A percentile compares a stretch with the other conserved stretches of the same genome.
Evolutionary conservation across 2,113 vertebrate genomes (phyloP).

Genomic region (Ancistrus triradiatus): DNA sequence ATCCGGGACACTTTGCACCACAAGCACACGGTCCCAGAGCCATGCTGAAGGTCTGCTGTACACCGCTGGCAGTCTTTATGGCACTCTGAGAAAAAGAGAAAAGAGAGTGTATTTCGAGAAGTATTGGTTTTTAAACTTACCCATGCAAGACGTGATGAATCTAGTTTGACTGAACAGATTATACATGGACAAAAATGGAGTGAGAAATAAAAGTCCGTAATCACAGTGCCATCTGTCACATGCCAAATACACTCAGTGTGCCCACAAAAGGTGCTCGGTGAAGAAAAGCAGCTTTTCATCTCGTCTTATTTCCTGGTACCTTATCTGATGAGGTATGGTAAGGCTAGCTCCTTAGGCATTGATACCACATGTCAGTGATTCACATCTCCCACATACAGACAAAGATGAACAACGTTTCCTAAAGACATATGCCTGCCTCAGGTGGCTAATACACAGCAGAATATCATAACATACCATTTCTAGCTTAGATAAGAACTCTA

Average conservation of each 20-base stretch:
- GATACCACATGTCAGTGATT: conserved; percentile 9
- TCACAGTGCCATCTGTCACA: neutral
- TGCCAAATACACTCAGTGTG: neutral
- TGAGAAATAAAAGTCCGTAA: neutral
- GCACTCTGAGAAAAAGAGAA: conserved; percentile 69
- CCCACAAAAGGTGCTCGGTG: neutral
- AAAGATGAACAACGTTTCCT: neutral
- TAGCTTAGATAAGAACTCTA: too few species aligned
- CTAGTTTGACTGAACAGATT: neutral
- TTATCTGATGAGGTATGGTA: conserved; percentile 28
- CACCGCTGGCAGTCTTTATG: conserved; percentile 79
- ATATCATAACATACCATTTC: too few species aligned
- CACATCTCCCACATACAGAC: too few species aligned
- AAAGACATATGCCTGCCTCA: neutral
- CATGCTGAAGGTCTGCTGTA: conserved; percentile 66
- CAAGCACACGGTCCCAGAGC: conserved; percentile 76
- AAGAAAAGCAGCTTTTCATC: conserved; percentile 28
- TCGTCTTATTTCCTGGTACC: conserved; percentile 4
- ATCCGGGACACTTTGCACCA: conserved; percentile 67
- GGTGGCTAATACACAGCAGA: too few species aligned
- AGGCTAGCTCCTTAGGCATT: neutral
- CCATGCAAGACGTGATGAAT: too few species aligned
- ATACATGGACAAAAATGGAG: neutral
- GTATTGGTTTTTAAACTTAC: too few species aligned
- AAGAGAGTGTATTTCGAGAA: too few species aligned